Evolutionary conservation across 1,140 invertebrate species (phyloP).

Genomic region (Globodera rostochiensis): DNA sequence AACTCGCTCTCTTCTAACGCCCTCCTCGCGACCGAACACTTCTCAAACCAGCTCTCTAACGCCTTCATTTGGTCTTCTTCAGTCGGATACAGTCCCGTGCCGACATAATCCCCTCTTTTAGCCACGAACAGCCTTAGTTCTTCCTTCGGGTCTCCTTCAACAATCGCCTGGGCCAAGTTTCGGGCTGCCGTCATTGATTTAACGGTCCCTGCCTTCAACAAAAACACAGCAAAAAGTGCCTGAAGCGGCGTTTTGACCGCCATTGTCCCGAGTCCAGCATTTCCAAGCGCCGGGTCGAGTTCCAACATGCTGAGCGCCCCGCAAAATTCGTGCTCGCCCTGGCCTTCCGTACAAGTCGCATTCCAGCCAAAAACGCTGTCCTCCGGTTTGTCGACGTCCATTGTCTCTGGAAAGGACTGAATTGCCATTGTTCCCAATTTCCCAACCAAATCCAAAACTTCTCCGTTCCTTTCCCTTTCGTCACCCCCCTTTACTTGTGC

Average conservation of each 20-base stretch:
- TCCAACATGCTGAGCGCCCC: not conserved
- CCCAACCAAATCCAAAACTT: not conserved
- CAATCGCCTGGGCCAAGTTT: not conserved
- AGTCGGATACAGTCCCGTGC: not conserved
- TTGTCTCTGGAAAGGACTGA: not conserved
- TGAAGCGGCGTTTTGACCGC: slow-evolving; percentile 2
- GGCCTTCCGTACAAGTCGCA: not conserved
- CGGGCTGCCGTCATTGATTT: slow-evolving; percentile 7
- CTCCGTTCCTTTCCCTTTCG: not conserved
- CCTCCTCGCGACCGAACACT: not conserved
- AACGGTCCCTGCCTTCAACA: not conserved
- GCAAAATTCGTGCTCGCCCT: slow-evolving; percentile 7
- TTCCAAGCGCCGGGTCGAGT: slow-evolving; percentile 2
- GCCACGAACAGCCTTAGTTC: slow-evolving; percentile 3
- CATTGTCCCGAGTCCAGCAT: not conserved
- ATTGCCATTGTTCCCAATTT: not conserved
- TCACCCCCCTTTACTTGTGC: not conserved
- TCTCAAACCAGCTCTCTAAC: not conserved
- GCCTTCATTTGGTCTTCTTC: slow-evolving; percentile 11
- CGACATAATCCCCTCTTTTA: not conserved
- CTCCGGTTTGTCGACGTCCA: not conserved
- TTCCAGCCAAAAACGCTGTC: not conserved
- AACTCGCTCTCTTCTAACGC: not conserved
- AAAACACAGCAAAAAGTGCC: slow-evolving; percentile 1
- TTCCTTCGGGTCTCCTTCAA: not conserved